Evolutionary conservation across 2,888 invertebrate genomes (phyloP), one percentile per base, ranked within the genome.

Genomic region (Callyntrura sp.): DNA sequence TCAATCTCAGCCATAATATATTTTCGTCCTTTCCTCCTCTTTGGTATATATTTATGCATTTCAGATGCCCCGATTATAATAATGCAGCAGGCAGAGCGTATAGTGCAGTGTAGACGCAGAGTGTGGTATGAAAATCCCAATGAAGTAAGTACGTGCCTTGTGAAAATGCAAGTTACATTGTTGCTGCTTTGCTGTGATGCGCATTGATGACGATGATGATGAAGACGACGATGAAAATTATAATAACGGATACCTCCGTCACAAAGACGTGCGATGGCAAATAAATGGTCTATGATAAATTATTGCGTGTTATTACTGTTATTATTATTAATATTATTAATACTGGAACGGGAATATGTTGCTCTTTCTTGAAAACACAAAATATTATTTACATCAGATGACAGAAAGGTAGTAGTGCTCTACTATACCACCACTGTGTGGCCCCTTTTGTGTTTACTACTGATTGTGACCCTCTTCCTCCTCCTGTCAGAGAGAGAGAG

Each of bases 261-360:
- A 82, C 60, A 82, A 62, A 60, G 65, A 57, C 57, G 43, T 62
- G 62, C 62, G 57, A 73, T 86, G 86, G 79, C 65, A 86, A 79
- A 79, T 57, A 55, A 45, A 60, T 81, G 68, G 86, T 55, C 78
- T 45, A 86, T 87, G 87, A 87, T 87, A 70, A 87, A 87, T 87
- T 87, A 87, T 70, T 87, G 43, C 28, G 14, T 68, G 79, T 68
- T 78, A 78, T 65, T 62, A 79, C 70, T 81, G 35, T 62, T 60
- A 51, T 79, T 79, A 57, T 57, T 57, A 17, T n/a, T 14, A 51
- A 20, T 14, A 62, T 23, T 43, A 28, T 35, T 35, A 35, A 35
- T 35, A 35, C 35, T 35, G 35, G 20, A 20, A 45, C 17, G 43
- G 62, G 45, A 43, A 87, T 73, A 6, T 6, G 79, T 87, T 68